Evolutionary conservation across 2,888 invertebrate species (phyloP).

Genomic region (Zaprionus lineosus): DNA sequence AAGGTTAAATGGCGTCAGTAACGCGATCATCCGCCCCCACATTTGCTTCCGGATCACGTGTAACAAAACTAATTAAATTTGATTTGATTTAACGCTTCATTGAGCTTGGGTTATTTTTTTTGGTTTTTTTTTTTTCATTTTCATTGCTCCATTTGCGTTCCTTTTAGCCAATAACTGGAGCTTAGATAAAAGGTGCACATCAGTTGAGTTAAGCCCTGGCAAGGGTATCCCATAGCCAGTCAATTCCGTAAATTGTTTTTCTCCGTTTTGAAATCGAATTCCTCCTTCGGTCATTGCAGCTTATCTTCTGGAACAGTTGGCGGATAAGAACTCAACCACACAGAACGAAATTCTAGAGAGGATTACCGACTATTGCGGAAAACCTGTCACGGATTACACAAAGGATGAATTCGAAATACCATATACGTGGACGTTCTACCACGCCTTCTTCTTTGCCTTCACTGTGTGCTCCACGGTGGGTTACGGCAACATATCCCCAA

Average conservation of each 20-base stretch:
- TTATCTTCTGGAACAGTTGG: conserved; percentile 77
- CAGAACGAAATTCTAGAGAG: conserved; percentile 82
- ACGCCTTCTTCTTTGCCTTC: conserved; percentile 94
- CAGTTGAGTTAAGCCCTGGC: too few species aligned
- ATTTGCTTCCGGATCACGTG: conserved; percentile 69
- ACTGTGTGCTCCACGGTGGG: conserved; percentile 96
- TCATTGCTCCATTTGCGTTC: too few species aligned
- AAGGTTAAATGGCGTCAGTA: conserved; percentile 61
- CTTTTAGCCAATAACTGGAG: too few species aligned
- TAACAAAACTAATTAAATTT: conserved; percentile 56
- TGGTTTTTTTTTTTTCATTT: background rate
- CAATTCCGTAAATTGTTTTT: too few species aligned
- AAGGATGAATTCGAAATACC: conserved; percentile 86
- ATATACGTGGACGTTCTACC: conserved; percentile 93
- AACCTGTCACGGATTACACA: conserved; percentile 87
- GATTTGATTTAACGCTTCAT: conserved; percentile 57
- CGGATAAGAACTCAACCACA: conserved; percentile 70
- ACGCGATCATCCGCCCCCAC: conserved; percentile 33
- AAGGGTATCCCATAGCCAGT: too few species aligned
- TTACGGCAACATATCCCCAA: conserved; percentile 94
- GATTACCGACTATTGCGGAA: conserved; percentile 89
- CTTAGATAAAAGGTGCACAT: too few species aligned
- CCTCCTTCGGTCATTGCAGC: too few species aligned
- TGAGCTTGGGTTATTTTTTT: conserved; percentile 2
- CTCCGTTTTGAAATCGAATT: too few species aligned